Evolutionary conservation across 2,797 vertebrate species (phyloP), one percentile per base, ranked within the genome.

Genomic region (Numenius phaeopus): DNA sequence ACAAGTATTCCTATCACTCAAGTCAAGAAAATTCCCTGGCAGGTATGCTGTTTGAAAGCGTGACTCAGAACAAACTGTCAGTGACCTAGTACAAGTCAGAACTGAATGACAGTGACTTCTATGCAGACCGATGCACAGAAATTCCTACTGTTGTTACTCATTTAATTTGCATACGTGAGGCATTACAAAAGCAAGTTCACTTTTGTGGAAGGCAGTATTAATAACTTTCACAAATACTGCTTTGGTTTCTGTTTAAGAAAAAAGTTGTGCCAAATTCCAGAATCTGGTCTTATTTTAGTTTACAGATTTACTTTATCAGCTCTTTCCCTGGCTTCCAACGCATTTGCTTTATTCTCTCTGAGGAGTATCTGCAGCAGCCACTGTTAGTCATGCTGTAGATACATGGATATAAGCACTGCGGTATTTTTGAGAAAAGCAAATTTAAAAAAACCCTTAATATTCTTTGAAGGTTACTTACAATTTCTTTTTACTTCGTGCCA

Each of bases 281-380:
- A 80, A 59, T 64, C 44, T 75, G 32, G 14, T 29, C 89, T 92
- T 57, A 44, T 69, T 93, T 93, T 34, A 77, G 26, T 46, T 79
- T 42, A 10, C 23, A 39, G 47, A 59, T 87, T 87, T 82, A 52
- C 32, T 87, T 82, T 66, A 62, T 84, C 80, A 87, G 49, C 55
- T 75, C n/a, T 87, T 94, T 77, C 26, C n/a, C 30, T 85, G 81
- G 19, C 58, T 94, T 92, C 40, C 37, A 69, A 7, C 1, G 14
- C 30, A 3, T 71, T 82, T 93, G 24, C 66, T 89, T 88, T 92
- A 52, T 73, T 57, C 70, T 94, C 61, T 72, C 66, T 64, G 77
- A 89, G 93, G 93, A 90, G 2, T 82, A 82, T 64, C 67, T 96
- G 85, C 86, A 93, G 75, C 75, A 80, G 37, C 37, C 78, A 61